Percentiles rank a stretch among this genome's conserved stretches.
These are phyloP conservation scores for Chrysochloris asiatica DNA, from an alignment of 2,113 vertebrate species.

Conservation along the genomic window DNA sequence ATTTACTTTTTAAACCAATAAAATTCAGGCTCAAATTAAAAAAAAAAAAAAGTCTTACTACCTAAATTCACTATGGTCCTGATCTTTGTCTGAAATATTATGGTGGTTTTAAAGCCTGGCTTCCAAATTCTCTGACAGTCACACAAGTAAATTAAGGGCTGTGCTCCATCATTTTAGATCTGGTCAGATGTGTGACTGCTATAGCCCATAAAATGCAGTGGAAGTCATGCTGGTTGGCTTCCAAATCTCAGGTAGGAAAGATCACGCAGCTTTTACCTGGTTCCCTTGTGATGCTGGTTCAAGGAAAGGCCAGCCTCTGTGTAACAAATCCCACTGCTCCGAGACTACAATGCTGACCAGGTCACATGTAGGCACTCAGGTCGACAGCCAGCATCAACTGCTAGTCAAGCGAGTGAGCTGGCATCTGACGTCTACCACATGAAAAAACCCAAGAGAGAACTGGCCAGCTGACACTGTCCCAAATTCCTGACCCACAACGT, in stretches of 20 bases:
- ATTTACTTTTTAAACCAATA: neutral
- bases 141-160: neutral
- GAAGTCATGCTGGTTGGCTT: neutral
- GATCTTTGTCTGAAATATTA: neutral
- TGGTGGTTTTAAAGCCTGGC: neutral
- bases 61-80: neutral
- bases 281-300: neutral
- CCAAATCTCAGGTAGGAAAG: neutral
- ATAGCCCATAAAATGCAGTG: neutral
- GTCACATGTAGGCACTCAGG: neutral
- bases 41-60: neutral
- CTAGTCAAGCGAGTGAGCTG: neutral
- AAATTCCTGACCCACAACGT: slow-evolving; percentile 46
- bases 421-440: neutral
- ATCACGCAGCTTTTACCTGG: neutral
- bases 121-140: neutral
- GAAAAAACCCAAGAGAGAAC: slow-evolving; percentile 33
- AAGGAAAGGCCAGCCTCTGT: neutral
- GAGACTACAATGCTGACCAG: neutral
- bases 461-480: slow-evolving; percentile 47
- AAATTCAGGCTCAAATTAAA: slow-evolving; percentile 23
- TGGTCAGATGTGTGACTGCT: neutral
- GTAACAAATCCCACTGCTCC: neutral
- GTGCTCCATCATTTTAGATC: neutral
- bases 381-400: slow-evolving; percentile 4